Evolutionary conservation across 1,140 invertebrate genomes (phyloP), one percentile per base, ranked within the genome.

Genomic region (Bemisia tabaci): DNA sequence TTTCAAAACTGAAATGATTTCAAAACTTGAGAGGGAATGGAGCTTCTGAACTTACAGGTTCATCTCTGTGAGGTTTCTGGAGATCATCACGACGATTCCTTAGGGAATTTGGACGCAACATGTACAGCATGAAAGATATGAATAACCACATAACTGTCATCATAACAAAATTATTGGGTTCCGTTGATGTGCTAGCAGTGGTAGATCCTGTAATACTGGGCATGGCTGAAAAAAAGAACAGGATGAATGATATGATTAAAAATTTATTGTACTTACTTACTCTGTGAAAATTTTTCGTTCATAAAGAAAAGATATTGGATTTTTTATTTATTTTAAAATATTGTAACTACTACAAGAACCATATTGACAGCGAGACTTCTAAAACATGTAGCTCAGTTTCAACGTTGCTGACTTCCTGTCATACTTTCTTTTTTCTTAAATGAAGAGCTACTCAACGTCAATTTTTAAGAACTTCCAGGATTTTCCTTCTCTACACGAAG

Each of bases 121-220:
- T 62, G 39, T 67, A 71, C 9, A 69, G 67, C 23, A 58, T 48
- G 59, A 71, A 63, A 68, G 70, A 68, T 33, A 71, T 22, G 25
- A 66, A 65, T 25, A 71, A 61, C 70, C 70, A 71, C 39, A 64
- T 39, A 12, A 69, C 33, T n/a, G 68, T 71, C 64, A 71, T 65
- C 63, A 71, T 64, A 33, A 69, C 64, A 21, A 69, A 63, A 27
- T 63, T 67, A 63, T 61, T 60, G n/a, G 62, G 60, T 59, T 68
- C 68, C 23, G 5, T 48, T 22, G 33, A 0, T 60, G 60, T 39
- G 63, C 59, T 25, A 66, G n/a, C 17, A 25, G 33, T 59, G 33
- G 68, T 2, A 24, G 24, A 24, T 65, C 68, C n/a, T 60, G 62
- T 12, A 67, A 63, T 65, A 27, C 58, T 60, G 59, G 66, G 26